These are phyloP conservation scores for Hypocryptadius cinnamomeus DNA, from an alignment of 2,113 vertebrate genomes.

Conservation along the genomic window DNA sequence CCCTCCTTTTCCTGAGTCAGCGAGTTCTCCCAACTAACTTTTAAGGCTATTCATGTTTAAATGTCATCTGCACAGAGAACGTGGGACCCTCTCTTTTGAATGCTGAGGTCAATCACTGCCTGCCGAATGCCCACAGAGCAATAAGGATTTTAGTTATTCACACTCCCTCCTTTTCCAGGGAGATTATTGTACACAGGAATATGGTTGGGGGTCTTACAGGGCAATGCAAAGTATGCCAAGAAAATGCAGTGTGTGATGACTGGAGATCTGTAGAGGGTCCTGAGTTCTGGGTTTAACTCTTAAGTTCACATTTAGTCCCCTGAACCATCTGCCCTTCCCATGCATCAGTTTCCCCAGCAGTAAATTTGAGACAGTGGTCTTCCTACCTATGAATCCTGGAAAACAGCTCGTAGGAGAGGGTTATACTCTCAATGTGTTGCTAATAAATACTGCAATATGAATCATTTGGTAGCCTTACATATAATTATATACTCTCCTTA, in stretches of 20 bases:
- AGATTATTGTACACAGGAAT: neutral
- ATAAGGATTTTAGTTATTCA: neutral
- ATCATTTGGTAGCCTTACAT: neutral
- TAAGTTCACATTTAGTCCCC: neutral
- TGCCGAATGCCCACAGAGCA: neutral
- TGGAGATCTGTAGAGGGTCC: neutral
- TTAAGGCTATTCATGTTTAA: neutral
- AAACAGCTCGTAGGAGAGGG: neutral
- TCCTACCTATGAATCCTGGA: neutral
- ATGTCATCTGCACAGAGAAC: neutral
- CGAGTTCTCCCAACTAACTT: neutral
- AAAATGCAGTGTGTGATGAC: neutral
- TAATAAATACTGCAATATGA: neutral
- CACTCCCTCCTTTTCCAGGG: neutral
- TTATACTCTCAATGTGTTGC: neutral
- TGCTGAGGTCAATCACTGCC: neutral
- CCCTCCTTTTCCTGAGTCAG: neutral
- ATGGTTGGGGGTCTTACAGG: neutral
- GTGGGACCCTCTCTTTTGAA: neutral
- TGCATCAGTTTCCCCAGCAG: neutral
- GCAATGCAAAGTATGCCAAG: neutral
- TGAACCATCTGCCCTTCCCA: neutral
- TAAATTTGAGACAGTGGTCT: neutral
- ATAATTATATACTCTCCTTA: conserved; percentile 39
- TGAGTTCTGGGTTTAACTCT: neutral